Percentiles rank a stretch among this genome's conserved stretches.
Conservation (phyloP, 1,140 invertebrate genomes). For the Meteorus sp. region DNA sequence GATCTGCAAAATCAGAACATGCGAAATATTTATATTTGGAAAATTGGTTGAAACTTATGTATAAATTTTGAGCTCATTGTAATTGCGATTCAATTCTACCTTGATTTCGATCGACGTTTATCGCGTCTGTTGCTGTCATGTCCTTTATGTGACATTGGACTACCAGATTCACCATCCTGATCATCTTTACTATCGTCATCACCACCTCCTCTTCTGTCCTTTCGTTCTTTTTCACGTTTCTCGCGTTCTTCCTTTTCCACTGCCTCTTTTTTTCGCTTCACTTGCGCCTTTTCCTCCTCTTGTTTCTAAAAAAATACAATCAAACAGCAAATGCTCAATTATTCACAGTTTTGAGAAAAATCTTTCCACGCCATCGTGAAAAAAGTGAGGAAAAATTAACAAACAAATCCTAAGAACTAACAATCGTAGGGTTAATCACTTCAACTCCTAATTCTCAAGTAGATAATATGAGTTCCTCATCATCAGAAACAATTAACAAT, state of each 20-base stretch:
- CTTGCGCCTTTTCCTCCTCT: conserved; percentile 66
- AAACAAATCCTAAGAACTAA: conserved; percentile 40
- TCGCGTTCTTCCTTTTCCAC: conserved; percentile 57
- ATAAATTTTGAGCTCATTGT: too few species aligned
- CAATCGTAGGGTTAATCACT: conserved; percentile 36
- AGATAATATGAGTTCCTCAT: too few species aligned
- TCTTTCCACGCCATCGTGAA: conserved; percentile 22
- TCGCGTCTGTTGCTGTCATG: conserved; percentile 51
- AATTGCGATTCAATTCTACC: conserved; percentile 40
- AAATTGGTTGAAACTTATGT: too few species aligned
- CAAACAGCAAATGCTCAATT: conserved; percentile 24
- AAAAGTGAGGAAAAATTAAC: conserved; percentile 6
- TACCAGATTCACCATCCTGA: conserved; percentile 52
- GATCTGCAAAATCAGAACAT: conserved; percentile 38
- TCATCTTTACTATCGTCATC: conserved; percentile 56
- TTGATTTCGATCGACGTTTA: conserved; percentile 58
- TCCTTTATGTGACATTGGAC: conserved; percentile 51
- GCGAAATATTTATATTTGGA: conserved; percentile 7
- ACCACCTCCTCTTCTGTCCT: conserved; percentile 47
- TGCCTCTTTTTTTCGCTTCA: conserved; percentile 61
- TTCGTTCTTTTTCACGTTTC: conserved; percentile 52
- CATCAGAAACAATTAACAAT: too few species aligned
- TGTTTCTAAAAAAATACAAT: conserved; percentile 65
- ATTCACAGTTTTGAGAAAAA: background rate
- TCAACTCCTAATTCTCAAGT: background rate